phyloP scores from a whole-genome alignment of 1,140 invertebrate species.

The Reticulitermes speratus region DNA sequence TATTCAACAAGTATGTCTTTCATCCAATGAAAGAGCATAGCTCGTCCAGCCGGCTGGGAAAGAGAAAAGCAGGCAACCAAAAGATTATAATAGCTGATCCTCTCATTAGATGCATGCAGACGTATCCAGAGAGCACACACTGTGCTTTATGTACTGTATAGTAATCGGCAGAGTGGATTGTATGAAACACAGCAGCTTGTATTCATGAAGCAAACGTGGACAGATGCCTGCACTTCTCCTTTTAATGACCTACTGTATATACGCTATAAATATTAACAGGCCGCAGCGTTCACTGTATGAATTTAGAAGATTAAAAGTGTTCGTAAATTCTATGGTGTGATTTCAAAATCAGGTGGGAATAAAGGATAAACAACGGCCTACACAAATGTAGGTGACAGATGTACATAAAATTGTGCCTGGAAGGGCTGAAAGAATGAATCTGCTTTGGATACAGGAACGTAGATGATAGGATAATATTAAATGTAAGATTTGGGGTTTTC shows the following conservation, averaged over 20 bases:
- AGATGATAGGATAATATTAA: no score
- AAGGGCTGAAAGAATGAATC: no score
- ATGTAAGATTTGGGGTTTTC: no score
- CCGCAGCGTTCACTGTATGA: background rate
- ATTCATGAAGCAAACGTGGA: background rate
- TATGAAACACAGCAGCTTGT: background rate
- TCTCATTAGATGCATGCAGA: background rate
- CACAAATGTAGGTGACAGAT: no score
- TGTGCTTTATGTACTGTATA: background rate
- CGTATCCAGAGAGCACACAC: background rate
- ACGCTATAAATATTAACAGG: background rate
- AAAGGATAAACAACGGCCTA: no score
- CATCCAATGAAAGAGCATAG: background rate
- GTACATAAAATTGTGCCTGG: no score
- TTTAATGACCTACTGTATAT: background rate
- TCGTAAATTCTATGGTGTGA: background rate
- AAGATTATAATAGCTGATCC: background rate
- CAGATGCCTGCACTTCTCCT: background rate
- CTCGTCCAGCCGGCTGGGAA: background rate
- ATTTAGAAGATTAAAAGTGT: conserved; percentile 1
- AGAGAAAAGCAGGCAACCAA: background rate
- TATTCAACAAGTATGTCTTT: conserved; percentile 10
- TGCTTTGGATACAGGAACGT: no score
- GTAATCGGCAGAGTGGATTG: background rate
- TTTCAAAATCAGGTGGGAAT: background rate